Evolutionary conservation across 1,140 invertebrate genomes (phyloP).

Genomic region (Drosophila watanabei): DNA sequence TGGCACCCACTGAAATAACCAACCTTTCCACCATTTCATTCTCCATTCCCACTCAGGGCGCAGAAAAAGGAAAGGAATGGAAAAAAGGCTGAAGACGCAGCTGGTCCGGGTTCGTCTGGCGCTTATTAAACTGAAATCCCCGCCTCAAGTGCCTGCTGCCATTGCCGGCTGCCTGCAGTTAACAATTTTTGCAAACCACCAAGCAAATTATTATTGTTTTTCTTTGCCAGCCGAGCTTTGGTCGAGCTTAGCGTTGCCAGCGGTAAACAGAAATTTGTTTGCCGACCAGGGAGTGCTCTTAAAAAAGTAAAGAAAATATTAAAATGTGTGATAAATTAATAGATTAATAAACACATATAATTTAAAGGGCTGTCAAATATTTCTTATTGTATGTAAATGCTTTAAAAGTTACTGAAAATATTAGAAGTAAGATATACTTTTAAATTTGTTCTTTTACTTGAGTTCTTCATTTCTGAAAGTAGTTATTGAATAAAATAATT

Average conservation of each 20-base stretch:
- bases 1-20: slow-evolving; percentile 3
- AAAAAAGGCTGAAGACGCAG: slow-evolving; percentile 42
- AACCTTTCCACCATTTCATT: neutral
- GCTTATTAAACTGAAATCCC: slow-evolving; percentile 85
- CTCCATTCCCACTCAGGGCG: neutral
- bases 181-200: slow-evolving; percentile 65
- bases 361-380: neutral
- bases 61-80: neutral
- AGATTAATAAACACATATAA: slow-evolving; percentile 1
- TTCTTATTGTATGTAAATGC: neutral
- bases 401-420: neutral
- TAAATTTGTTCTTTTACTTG: neutral
- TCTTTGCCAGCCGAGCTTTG: slow-evolving; percentile 39
- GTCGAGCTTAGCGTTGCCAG: slow-evolving; percentile 25
- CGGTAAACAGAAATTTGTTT: neutral
- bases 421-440: too few species aligned
- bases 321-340: neutral
- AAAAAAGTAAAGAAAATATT: neutral
- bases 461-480: too few species aligned
- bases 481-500: neutral
- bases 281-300: slow-evolving; percentile 8
- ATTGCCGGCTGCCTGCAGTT: slow-evolving; percentile 56
- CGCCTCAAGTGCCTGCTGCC: slow-evolving; percentile 61
- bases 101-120: slow-evolving; percentile 66
- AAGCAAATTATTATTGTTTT: slow-evolving; percentile 65